Evolutionary conservation across 2,888 invertebrate genomes (phyloP).

Genomic region (Apodemia hepburni): DNA sequence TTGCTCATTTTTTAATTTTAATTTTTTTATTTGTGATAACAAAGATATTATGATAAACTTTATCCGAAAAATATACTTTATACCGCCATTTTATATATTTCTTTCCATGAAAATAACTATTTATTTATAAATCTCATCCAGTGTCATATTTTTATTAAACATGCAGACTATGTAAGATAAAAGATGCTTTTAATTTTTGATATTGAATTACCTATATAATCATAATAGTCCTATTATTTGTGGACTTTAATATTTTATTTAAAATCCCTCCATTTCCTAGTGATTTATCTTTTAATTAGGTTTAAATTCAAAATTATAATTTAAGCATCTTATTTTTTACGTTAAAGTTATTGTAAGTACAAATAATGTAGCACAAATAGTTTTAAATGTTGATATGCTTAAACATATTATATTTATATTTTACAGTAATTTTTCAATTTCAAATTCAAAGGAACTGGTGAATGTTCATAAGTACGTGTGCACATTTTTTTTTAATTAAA

Average conservation of each 20-base stretch:
- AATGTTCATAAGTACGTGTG: neutral
- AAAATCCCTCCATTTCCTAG: conserved; percentile 3
- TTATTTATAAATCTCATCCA: neutral
- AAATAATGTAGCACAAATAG: conserved; percentile 8
- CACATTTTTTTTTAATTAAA: neutral
- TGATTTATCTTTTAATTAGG: neutral
- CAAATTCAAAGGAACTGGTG: neutral
- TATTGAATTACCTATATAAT: neutral
- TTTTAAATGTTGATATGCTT: neutral
- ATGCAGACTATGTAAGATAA: neutral
- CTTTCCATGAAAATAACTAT: neutral
- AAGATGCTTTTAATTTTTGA: neutral
- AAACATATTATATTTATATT: neutral
- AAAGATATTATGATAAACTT: neutral
- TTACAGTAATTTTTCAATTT: neutral
- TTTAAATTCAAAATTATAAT: neutral
- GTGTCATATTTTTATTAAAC: conserved; percentile 15
- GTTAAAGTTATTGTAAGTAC: neutral
- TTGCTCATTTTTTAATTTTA: neutral
- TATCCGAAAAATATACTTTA: conserved; percentile 6
- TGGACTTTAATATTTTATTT: neutral
- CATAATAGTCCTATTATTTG: neutral
- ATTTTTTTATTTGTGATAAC: neutral
- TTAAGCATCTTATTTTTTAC: neutral
- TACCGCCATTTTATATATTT: neutral